phyloP scores from a whole-genome alignment of 2,888 invertebrate species.

The Cataglyphis rosenhaueri region DNA sequence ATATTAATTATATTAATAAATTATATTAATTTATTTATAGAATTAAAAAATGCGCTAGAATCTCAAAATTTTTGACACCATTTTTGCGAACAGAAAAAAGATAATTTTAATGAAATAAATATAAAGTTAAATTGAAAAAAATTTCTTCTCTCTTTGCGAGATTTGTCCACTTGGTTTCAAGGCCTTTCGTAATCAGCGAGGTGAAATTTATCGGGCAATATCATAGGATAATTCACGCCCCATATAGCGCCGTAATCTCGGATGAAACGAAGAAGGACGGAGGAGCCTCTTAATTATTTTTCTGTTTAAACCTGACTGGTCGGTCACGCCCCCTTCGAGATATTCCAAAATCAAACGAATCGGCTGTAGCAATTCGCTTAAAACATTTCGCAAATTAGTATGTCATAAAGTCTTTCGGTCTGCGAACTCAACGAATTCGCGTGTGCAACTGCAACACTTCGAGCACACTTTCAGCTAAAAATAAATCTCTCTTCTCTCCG shows the following conservation, averaged over 20 bases:
- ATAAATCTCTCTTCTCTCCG: not conserved
- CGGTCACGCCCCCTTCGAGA: conserved; percentile 69
- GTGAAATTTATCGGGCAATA: conserved; percentile 75
- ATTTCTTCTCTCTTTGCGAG: conserved; percentile 25
- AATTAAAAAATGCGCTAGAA: not conserved
- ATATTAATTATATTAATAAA: too few species aligned
- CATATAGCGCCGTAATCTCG: conserved; percentile 60
- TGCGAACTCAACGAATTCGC: conserved; percentile 55
- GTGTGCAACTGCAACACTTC: conserved; percentile 6
- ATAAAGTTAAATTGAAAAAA: not conserved
- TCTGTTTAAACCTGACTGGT: conserved; percentile 71
- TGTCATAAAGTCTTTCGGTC: conserved; percentile 44
- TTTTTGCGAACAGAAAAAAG: not conserved
- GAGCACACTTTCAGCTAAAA: conserved; percentile 6
- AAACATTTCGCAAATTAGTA: conserved; percentile 62
- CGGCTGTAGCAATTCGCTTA: conserved; percentile 58
- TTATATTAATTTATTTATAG: too few species aligned
- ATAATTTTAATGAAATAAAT: conserved; percentile 6
- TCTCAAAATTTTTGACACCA: not conserved
- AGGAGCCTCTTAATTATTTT: conserved; percentile 72
- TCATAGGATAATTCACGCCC: conserved; percentile 72
- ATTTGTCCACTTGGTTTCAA: conserved; percentile 43
- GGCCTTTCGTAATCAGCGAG: conserved; percentile 69
- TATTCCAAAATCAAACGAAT: conserved; percentile 51
- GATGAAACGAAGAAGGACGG: conserved; percentile 57